Evolutionary conservation across 1,140 invertebrate species (phyloP).

Genomic region (Brachionus angularis): DNA sequence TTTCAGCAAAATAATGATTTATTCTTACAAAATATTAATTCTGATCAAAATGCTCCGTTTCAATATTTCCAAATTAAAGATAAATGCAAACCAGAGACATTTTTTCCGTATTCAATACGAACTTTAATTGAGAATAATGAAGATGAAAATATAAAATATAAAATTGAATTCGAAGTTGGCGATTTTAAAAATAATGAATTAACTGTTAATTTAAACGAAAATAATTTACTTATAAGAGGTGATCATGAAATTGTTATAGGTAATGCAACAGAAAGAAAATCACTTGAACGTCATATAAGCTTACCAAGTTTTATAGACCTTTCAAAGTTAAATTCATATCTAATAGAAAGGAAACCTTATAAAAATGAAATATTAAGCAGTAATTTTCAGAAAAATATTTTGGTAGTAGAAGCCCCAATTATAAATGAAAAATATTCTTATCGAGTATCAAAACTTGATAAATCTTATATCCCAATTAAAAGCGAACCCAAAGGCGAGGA

Average conservation of each 20-base stretch:
- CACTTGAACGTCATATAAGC: slow-evolving; percentile 28
- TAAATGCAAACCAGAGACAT: not conserved
- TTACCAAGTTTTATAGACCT: slow-evolving; percentile 35
- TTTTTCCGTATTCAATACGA: not conserved
- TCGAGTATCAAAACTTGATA: slow-evolving; percentile 17
- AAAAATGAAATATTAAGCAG: not conserved
- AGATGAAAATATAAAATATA: slow-evolving; percentile 19
- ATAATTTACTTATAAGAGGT: slow-evolving; percentile 23
- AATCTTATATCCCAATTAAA: slow-evolving; percentile 2
- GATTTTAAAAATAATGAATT: slow-evolving; percentile 40
- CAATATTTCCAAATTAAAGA: too few species aligned
- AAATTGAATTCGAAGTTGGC: slow-evolving; percentile 35
- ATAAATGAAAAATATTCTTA: slow-evolving; percentile 25
- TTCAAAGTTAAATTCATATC: not conserved
- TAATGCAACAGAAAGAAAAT: slow-evolving; percentile 3
- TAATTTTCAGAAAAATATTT: not conserved
- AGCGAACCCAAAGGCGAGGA: not conserved
- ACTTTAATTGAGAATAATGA: slow-evolving; percentile 8
- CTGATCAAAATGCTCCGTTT: slow-evolving; percentile 27
- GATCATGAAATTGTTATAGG: slow-evolving; percentile 32
- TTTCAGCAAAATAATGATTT: not conserved
- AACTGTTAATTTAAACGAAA: not conserved
- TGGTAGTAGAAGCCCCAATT: slow-evolving; percentile 28
- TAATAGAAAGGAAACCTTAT: too few species aligned
- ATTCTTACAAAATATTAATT: too few species aligned